Base-by-base conservation (phyloP, 92 coral and sea anemone species). In the Anthopleura xanthogrammica region DNA sequence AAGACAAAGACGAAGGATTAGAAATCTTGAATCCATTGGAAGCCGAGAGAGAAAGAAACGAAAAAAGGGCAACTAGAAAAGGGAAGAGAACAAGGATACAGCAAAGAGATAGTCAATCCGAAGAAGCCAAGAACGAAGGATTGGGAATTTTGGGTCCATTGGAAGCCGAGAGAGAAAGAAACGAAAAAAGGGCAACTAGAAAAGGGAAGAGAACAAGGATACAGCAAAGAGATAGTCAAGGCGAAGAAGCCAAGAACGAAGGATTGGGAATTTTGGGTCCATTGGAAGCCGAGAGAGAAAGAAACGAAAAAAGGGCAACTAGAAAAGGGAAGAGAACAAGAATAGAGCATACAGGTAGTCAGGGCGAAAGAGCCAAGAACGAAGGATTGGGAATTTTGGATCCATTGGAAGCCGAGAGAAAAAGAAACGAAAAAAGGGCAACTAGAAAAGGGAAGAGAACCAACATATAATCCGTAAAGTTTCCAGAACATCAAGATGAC, bases 371-470 rank as follows among this genome's bases (percentile, higher is more conserved):
- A 75, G 74, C 24, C 22, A 2, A 62, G 70, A 22, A 62, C 29
- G 12, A 62, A 10, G 14, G 16, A 62, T 20, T 9, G 5, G 29
- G 29, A 62, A 20, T 7, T 12, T 54, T 5, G 70, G 16, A 4
- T 62, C 70, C 29, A 19, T 12, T 17, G 70, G 70, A 62, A 19
- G 29, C 29, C 16, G 74, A 68, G 42, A 4, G 6, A 36, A 36
- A 68, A 43, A 76, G 57, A 74, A 36, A 36, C 11, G 70, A 62
- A 76, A 52, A 76, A 43, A 76, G 41, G 41, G 79, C 6, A 76
- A 76, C 55, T 20, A n/a, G 60, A 43, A 76, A 76, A 42, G 79
- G 60, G 60, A 76, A 76, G 60, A 52, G 60, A 76, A 16, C 48
- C 50, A 16, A 42, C 5, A 76, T 20, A 40, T 20, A 19, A 42